A percentile compares a stretch with the other conserved stretches of the same genome.
phyloP scores from a whole-genome alignment of 2,797 vertebrate species.

The Poecilia wingei region DNA sequence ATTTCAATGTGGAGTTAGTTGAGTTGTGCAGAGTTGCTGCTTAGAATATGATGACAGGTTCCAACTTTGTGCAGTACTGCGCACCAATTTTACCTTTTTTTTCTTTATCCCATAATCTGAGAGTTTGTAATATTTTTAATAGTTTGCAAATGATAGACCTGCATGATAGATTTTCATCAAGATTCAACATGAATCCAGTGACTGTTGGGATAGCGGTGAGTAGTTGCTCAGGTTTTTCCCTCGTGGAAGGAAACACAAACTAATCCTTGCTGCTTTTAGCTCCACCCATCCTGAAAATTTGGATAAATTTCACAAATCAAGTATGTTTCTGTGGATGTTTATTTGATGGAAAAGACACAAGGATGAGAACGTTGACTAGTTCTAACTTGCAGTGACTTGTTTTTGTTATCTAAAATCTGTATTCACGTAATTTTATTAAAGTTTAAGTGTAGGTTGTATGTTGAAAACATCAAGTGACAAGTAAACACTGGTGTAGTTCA shows the following conservation, averaged over 20 bases:
- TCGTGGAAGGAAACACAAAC: not conserved
- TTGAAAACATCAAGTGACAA: not conserved
- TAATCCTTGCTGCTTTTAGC: not conserved
- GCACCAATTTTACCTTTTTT: not conserved
- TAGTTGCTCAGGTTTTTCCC: not conserved
- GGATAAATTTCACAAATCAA: not conserved
- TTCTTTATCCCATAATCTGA: not conserved
- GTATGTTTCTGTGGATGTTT: not conserved
- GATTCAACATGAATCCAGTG: not conserved
- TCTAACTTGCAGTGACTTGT: not conserved
- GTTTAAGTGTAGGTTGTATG: not conserved
- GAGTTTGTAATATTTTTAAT: not conserved
- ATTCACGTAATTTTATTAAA: not conserved
- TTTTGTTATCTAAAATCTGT: not conserved
- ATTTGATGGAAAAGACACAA: not conserved
- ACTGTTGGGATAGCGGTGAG: not conserved
- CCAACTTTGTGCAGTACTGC: not conserved
- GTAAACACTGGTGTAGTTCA: not conserved
- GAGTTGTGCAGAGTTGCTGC: not conserved
- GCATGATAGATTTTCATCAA: not conserved
- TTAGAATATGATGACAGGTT: not conserved
- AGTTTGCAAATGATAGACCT: not conserved
- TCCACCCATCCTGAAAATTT: not conserved
- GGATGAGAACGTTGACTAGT: not conserved
- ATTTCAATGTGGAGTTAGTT: not conserved